Base-by-base conservation (phyloP, 2,797 vertebrate genomes). In the Spea hammondii region DNA sequence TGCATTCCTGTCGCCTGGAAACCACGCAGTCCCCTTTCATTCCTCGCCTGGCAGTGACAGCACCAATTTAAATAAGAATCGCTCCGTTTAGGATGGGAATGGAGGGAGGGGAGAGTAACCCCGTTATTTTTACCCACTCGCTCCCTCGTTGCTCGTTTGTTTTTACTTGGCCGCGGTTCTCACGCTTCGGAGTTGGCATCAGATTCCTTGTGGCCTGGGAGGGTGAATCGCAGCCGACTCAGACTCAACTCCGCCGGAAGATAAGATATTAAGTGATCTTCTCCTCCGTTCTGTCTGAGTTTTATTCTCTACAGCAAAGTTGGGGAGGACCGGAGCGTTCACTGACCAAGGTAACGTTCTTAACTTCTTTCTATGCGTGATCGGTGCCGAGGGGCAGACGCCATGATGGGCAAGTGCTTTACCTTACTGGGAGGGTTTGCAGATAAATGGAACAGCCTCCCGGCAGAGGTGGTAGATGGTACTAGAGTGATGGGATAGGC, bases 51-150 rank as follows among this genome's bases (percentile, higher is more conserved):
- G 93, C 89, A 89, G 91, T 93, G 93, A 94, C 93, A 92, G 91
- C 84, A 72, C 83, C 84, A 88, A 94, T 97, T 97, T 95, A 93
- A 96, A 97, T 97, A 93, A 95, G 93, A 96, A 95, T 95, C 83
- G 87, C 86, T 90, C 86, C 87, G 84, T 84, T 86, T 83, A 77
- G 70, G 74, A 73, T 74, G 65, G 72, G 79, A 65, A 62, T 68
- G 64, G 79, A 70, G 77, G 72, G 74, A 67, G 70, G 59, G 71
- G 82, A 76, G 75, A 47, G 66, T 65, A 65, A 75, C 73, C 51
- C 79, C 79, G 60, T 83, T 79, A 83, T 77, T 81, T 79, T 82
- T 80, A 81, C 83, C 74, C 79, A 48, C 44, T 49, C n/a, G 57
- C 75, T 67, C 72, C 66, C 66, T 54, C 60, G 62, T 57, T 7